Percentiles rank a stretch among this genome's conserved stretches.
Conservation (phyloP, 2,797 vertebrate species). For the Arremon brunneinucha region DNA sequence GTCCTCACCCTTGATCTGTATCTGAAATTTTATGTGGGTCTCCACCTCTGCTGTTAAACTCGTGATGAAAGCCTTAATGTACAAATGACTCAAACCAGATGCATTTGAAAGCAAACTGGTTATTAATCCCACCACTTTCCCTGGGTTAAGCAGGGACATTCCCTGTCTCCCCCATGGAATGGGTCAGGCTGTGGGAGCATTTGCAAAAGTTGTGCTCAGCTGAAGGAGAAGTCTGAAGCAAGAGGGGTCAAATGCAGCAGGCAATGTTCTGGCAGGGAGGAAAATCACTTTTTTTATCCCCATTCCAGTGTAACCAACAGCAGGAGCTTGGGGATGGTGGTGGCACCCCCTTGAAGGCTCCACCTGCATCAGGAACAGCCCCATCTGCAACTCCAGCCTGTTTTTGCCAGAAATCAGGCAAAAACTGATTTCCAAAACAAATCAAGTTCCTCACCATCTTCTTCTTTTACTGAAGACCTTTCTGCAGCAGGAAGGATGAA, state of each 20-base stretch:
- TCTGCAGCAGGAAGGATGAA: not conserved
- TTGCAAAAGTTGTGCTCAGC: not conserved
- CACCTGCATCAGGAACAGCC: not conserved
- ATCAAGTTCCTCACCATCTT: not conserved
- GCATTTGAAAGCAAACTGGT: not conserved
- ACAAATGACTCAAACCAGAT: not conserved
- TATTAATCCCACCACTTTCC: not conserved
- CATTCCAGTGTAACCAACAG: not conserved
- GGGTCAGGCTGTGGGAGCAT: not conserved
- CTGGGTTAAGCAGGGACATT: not conserved
- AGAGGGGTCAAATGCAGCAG: not conserved
- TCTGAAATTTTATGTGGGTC: not conserved
- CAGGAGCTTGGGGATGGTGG: not conserved
- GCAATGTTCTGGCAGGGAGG: not conserved
- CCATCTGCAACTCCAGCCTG: not conserved
- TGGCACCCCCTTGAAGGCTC: not conserved
- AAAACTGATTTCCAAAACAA: not conserved
- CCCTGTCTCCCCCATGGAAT: not conserved
- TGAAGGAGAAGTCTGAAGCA: not conserved
- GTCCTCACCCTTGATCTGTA: not conserved
- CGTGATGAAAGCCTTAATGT: not conserved
- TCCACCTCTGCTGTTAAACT: not conserved
- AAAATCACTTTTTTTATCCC: not conserved
- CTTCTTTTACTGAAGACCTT: not conserved
- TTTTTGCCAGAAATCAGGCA: not conserved